Evolutionary conservation across 2,797 vertebrate species (phyloP).

Genomic region (Sebastes jordani): DNA sequence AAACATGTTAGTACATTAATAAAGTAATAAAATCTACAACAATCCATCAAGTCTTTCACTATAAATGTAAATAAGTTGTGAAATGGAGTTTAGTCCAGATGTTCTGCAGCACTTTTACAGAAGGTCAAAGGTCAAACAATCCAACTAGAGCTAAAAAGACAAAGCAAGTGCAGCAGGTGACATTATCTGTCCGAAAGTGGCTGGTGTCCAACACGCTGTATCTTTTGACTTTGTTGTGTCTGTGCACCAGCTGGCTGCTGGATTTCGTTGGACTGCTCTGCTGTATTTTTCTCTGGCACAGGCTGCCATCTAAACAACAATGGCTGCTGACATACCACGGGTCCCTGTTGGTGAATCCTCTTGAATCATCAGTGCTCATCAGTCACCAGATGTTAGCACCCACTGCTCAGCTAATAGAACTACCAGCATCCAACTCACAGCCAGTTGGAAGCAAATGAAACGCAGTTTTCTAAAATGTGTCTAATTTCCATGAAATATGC

Average conservation of each 20-base stretch:
- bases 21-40: not conserved
- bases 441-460: fast-evolving
- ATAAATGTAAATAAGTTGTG: not conserved
- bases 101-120: not conserved
- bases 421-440: no score
- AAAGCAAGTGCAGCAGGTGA: not conserved
- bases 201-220: fast-evolving
- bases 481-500: no score
- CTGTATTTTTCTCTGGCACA: slow-evolving; percentile 16
- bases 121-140: not conserved
- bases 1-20: not conserved
- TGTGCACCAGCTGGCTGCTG: not conserved
- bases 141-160: not conserved
- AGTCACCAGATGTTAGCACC: not conserved
- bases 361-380: slow-evolving; percentile 15
- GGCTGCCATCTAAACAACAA: slow-evolving; percentile 16
- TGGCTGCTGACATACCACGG: slow-evolving; percentile 3
- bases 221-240: not conserved
- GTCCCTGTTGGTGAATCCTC: slow-evolving; percentile 21
- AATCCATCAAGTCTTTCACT: not conserved
- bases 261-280: not conserved
- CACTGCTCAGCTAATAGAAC: no score
- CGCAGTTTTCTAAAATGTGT: not conserved
- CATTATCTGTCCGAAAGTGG: not conserved
- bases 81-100: not conserved